Evolutionary conservation across 2,888 invertebrate species (phyloP).

Genomic region (Spodoptera littoralis): DNA sequence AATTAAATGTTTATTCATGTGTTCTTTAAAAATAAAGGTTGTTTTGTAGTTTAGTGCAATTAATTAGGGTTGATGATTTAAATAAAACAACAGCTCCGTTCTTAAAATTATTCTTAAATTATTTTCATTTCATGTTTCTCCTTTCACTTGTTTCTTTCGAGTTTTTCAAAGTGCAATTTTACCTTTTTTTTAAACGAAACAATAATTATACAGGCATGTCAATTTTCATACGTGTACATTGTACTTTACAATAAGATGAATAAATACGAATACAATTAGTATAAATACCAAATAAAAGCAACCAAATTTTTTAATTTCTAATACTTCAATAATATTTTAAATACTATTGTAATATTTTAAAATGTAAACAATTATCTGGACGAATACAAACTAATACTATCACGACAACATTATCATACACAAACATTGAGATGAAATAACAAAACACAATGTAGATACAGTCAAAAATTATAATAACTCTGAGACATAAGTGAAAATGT

Average conservation of each 20-base stretch:
- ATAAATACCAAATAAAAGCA: conserved; percentile 10
- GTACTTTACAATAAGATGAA: conserved; percentile 48
- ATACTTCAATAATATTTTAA: conserved; percentile 9
- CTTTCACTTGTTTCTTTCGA: conserved; percentile 44
- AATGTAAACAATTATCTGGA: conserved; percentile 16
- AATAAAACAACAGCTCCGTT: conserved; percentile 78
- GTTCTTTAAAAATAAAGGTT: no score
- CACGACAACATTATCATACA: conserved; percentile 41
- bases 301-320: conserved; percentile 21
- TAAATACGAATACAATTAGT: conserved; percentile 26
- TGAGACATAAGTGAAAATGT: conserved; percentile 30
- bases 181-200: conserved; percentile 59
- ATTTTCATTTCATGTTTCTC: conserved; percentile 70
- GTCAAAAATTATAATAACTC: conserved; percentile 40
- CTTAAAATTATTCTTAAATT: conserved; percentile 81
- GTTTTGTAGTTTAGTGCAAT: no score
- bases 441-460: conserved; percentile 42
- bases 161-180: conserved; percentile 61
- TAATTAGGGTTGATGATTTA: conserved; percentile 25
- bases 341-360: conserved; percentile 9
- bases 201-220: conserved; percentile 55
- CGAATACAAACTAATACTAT: conserved; percentile 37
- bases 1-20: no score
- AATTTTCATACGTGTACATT: conserved; percentile 51
- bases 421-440: conserved; percentile 26